A percentile compares a stretch with the other conserved stretches of the same genome.
Evolutionary conservation across 1,140 invertebrate genomes (phyloP).

Genomic region (Scaptomyza hsui): DNA sequence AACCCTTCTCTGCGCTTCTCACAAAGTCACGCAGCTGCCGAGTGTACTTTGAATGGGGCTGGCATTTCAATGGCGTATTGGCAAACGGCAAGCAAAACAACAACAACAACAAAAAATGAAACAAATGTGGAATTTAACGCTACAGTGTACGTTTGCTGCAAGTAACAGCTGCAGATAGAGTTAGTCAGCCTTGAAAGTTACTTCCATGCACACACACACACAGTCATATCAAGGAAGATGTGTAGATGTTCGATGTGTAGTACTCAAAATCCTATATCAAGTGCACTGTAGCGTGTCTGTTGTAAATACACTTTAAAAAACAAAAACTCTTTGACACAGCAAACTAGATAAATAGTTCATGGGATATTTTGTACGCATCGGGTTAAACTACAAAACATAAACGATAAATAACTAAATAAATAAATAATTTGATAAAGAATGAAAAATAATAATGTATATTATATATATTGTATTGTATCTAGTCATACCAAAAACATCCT

Average conservation of each 20-base stretch:
- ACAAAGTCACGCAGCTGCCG: conserved; percentile 18
- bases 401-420: conserved; percentile 8
- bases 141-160: conserved; percentile 30
- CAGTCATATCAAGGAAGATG: conserved; percentile 22
- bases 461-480: conserved; percentile 39
- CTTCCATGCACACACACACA: background rate
- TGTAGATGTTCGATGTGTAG: conserved; percentile 16
- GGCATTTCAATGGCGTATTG: background rate
- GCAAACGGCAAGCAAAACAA: conserved; percentile 23
- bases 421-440: background rate
- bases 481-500: conserved; percentile 32
- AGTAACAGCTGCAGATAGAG: conserved; percentile 3
- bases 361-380: conserved; percentile 57
- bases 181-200: background rate
- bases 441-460: conserved; percentile 30
- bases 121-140: conserved; percentile 3
- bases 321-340: conserved; percentile 8
- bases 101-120: background rate
- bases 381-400: conserved; percentile 2
- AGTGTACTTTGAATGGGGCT: conserved; percentile 1
- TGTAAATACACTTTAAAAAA: conserved; percentile 44
- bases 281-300: conserved; percentile 43
- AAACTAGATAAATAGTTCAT: conserved; percentile 34
- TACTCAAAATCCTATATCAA: conserved; percentile 27
- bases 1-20: conserved; percentile 49